Percentiles rank a stretch among this genome's conserved stretches.
Conservation (phyloP, 2,113 vertebrate species). For the Mystacornis crossleyi region DNA sequence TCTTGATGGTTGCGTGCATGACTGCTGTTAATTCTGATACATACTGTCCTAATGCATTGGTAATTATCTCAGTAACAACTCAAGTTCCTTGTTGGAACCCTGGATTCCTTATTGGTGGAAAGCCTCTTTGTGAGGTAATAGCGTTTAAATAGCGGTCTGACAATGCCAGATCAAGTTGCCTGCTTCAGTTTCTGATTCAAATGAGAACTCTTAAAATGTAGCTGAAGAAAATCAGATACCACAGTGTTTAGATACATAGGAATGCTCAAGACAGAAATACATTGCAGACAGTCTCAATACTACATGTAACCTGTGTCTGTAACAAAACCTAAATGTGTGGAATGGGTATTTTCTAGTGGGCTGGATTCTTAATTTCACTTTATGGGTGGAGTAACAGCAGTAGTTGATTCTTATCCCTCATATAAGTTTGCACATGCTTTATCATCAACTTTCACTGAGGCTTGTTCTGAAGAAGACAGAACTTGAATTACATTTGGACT, state of each 20-base stretch:
- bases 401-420: background rate
- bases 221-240: background rate
- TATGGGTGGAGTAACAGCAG: background rate
- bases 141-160: background rate
- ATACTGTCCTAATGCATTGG: background rate
- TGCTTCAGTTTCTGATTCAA: slow-evolving; percentile 36
- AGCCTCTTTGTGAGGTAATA: background rate
- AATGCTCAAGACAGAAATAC: background rate
- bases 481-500: background rate
- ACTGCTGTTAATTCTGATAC: background rate
- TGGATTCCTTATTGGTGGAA: background rate
- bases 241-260: background rate
- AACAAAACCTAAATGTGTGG: background rate
- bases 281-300: background rate
- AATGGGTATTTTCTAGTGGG: background rate
- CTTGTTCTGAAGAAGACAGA: background rate
- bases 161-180: slow-evolving; percentile 25
- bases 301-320: background rate
- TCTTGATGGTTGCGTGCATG: background rate
- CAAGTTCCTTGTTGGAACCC: background rate
- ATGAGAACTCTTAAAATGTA: background rate
- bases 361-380: background rate
- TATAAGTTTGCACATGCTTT: background rate
- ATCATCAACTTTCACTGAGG: background rate
- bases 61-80: background rate